Evolutionary conservation across 2,113 vertebrate species (phyloP), one percentile per base, ranked within the genome.

Genomic region (Triplophysa rosa): DNA sequence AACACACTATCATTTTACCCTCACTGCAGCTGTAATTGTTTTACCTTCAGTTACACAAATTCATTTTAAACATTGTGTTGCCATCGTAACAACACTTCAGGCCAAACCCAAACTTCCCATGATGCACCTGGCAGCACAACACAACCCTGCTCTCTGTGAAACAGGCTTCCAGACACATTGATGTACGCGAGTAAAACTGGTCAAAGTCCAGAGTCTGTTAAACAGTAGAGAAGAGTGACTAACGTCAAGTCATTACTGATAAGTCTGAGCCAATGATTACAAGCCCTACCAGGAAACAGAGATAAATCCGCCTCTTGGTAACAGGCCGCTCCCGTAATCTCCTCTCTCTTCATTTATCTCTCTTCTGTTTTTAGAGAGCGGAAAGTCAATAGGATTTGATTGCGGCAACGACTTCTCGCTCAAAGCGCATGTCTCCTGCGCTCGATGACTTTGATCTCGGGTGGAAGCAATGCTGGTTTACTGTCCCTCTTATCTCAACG

Each of bases 341-440:
- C 16, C 26, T 67, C 29, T 4, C 29, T 58, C 21, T 49, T 42
- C 29, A 1, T 67, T 78, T 78, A 68, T 78, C 64, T 78, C 29
- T 14, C 9, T 24, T 40, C 52, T 68, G 76, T 26, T 62, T 70
- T 61, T 67, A 67, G 66, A 62, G 67, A 16, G 11, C 8, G 40
- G 49, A 8, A 4, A 66, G 76, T 78, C 52, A 67, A 69, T 62
- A 62, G 77, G 66, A 62, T 69, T 61, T 62, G 77, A 79, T 79
- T 68, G 65, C 23, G 19, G 33, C 23, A 68, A 24, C 1, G 26
- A 42, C 63, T 76, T 29, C 24, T 24, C 16, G 67, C 24, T 49
- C 67, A 26, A 52, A 49, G 59, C 11, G 40, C 9, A 62, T 17
- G 9, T 47, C 42, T 33, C 17, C 29, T 19, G 26, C 8, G 75